Conservation (phyloP, 2,113 vertebrate species). For the Mirounga angustirostris region DNA sequence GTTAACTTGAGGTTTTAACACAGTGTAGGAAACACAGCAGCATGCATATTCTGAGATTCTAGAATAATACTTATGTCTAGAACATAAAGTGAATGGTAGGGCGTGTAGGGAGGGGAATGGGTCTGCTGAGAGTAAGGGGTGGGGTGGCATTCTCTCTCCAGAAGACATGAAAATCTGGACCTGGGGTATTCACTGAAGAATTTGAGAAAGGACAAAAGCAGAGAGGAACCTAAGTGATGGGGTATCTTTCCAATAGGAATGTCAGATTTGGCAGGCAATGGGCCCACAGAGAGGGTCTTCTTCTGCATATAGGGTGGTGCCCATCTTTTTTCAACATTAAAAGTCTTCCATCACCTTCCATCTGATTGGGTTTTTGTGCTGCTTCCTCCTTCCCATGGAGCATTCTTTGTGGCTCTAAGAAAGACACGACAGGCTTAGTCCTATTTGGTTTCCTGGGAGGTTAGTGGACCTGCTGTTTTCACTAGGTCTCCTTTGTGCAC, state of each 20-base stretch:
- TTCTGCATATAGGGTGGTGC: neutral
- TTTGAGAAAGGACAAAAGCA: neutral
- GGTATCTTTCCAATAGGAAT: neutral
- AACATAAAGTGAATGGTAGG: neutral
- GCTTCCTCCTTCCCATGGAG: neutral
- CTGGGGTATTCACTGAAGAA: neutral
- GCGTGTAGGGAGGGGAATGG: fast-evolving
- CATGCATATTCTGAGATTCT: neutral
- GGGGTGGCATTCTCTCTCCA: neutral
- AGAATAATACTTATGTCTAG: neutral
- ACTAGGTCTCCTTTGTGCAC: neutral
- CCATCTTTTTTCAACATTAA: neutral
- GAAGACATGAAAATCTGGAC: neutral
- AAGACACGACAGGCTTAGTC: neutral
- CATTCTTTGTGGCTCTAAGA: neutral
- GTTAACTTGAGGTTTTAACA: neutral
- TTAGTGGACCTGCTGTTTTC: neutral
- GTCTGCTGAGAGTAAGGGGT: neutral
- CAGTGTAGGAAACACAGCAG: neutral
- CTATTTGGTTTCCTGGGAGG: neutral
- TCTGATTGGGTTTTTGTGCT: neutral
- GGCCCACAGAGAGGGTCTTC: neutral
- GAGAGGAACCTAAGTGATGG: neutral
- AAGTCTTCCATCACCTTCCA: neutral
- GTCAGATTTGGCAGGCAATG: neutral